Base-by-base conservation (phyloP, 2,888 invertebrate species). In the Copidosoma aretas region DNA sequence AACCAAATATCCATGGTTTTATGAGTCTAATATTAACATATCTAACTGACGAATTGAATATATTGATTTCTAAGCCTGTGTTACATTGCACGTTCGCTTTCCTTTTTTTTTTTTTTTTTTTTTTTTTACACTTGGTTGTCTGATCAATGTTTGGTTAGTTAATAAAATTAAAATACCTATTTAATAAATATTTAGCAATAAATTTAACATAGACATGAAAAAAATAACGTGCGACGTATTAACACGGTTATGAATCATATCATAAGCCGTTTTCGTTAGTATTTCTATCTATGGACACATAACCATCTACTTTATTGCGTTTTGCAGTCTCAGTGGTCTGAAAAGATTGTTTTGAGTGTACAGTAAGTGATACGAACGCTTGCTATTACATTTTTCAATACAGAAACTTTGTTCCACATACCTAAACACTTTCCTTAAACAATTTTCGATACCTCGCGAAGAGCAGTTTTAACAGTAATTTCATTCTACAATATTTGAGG, bases 181-280 rank as follows among this genome's bases (percentile, higher is more conserved):
- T 65, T 76, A 76, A 77, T 75, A 75, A 73, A 74, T 57, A 74
- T 75, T 73, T 73, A 75, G 69, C 70, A 75, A 74, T 74, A 68
- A 72, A 73, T 73, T 73, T 73, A 71, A 72, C 71, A 74, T 72
- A 69, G 71, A 73, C 73, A 73, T 73, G 71, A 73, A 73, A 73
- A 73, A 72, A 52, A 71, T 73, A 71, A 74, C 32, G 32, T 8
- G 8, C 32, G 4, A 32, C 32, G 8, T 32, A 32, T 32, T 32
- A 32, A 5, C 32, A 32, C 32, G 32, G 32, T 32, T 32, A 8
- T 32, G 32, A 32, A 32, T 32, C 32, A 32, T 32, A 8, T 32
- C 32, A 32, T 32, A 8, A 32, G 32, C 32, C 8, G 32, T 32
- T 32, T 32, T 32, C 3, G 32, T 32, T 32, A 32, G 32, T 32